Evolutionary conservation across 2,888 invertebrate genomes (phyloP).

Genomic region (Papilio demoleus): DNA sequence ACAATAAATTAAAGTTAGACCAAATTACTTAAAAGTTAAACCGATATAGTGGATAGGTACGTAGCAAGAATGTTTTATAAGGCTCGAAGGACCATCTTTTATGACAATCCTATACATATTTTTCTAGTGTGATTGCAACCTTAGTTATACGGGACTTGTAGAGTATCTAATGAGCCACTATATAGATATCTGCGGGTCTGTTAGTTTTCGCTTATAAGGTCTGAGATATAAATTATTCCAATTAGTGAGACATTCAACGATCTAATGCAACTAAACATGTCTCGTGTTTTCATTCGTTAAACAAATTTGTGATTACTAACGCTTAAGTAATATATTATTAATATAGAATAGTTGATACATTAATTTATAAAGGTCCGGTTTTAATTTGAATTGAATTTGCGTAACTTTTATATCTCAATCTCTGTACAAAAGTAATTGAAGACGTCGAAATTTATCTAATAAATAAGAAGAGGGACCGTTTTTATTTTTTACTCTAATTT

Average conservation of each 20-base stretch:
- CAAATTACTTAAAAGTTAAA: too few relatives aligned
- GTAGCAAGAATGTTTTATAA: too few relatives aligned
- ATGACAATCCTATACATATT: too few relatives aligned
- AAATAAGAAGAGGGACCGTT: neutral
- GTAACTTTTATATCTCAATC: neutral
- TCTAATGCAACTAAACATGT: neutral
- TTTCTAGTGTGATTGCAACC: neutral
- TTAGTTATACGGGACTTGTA: neutral
- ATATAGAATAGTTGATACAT: neutral
- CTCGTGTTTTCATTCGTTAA: neutral
- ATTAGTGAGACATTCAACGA: conserved; percentile 20
- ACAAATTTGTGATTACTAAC: neutral
- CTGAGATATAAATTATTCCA: conserved; percentile 23
- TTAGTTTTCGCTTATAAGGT: conserved; percentile 12
- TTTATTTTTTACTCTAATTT: too few relatives aligned
- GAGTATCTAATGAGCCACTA: conserved; percentile 10
- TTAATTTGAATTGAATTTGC: neutral
- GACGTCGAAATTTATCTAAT: neutral
- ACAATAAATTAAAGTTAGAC: too few relatives aligned
- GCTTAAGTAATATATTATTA: neutral
- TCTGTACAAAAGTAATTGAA: neutral
- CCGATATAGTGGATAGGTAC: too few relatives aligned
- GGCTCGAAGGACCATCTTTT: too few relatives aligned
- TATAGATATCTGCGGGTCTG: conserved; percentile 3
- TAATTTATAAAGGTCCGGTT: neutral